Evolutionary conservation across 2,113 vertebrate species (phyloP).

Genomic region (Theristicus caerulescens): DNA sequence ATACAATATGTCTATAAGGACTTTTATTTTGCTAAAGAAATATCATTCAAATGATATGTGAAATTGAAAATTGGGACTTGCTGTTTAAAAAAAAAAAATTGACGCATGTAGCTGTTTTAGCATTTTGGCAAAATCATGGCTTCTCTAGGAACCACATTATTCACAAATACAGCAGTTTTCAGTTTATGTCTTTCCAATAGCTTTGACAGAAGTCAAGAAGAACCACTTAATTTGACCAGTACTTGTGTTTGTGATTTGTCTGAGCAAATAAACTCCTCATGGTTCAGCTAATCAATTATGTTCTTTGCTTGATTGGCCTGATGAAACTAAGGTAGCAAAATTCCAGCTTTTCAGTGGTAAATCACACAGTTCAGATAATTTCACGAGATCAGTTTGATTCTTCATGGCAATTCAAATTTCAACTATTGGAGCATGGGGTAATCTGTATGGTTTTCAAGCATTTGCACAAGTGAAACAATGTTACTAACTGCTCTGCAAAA

Average conservation of each 20-base stretch:
- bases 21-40: not conserved
- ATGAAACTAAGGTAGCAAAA: not conserved
- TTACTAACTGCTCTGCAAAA: not conserved
- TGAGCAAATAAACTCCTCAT: not conserved
- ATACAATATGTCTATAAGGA: not conserved
- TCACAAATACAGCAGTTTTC: not conserved
- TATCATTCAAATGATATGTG: not conserved
- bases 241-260: not conserved
- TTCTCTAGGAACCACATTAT: not conserved
- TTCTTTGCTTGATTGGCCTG: not conserved
- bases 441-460: not conserved
- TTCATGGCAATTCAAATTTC: not conserved
- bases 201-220: not conserved
- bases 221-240: not conserved
- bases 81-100: not conserved
- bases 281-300: not conserved
- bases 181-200: not conserved
- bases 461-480: not conserved
- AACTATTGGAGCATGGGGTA: fast-evolving
- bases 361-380: not conserved
- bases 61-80: not conserved
- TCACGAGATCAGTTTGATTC: not conserved
- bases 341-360: not conserved
- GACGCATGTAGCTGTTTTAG: not conserved
- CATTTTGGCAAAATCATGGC: not conserved